A percentile compares a stretch with the other conserved stretches of the same genome.
Evolutionary conservation across 2,888 invertebrate genomes (phyloP).

Genomic region (Callyntrura guangdongensis): DNA sequence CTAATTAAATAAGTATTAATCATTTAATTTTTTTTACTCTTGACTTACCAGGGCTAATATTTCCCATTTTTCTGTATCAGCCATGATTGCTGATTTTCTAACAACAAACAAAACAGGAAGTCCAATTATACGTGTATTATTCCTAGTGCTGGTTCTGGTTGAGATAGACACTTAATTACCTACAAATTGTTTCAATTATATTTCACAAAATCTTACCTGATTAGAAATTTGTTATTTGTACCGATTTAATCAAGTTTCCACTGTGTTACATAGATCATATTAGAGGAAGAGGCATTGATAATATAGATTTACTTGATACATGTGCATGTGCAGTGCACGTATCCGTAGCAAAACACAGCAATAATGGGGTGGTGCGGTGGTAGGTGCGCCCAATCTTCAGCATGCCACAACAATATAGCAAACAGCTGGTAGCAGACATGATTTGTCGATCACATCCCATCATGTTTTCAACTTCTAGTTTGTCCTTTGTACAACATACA

Average conservation of each 20-base stretch:
- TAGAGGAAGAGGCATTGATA: no score
- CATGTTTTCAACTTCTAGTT: no score
- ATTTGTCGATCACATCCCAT: slow-evolving; percentile 40
- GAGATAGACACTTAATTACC: no score
- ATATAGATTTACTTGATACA: no score
- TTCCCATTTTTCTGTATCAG: slow-evolving; percentile 85
- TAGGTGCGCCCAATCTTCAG: neutral
- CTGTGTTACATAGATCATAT: neutral
- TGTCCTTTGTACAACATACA: no score
- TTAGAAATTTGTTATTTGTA: neutral
- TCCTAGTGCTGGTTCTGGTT: no score
- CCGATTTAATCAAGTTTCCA: neutral
- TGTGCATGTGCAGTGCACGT: no score
- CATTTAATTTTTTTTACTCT: neutral
- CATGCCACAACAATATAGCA: neutral
- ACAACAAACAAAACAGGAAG: no score
- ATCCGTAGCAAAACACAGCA: no score
- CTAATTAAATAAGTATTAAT: slow-evolving; percentile 22
- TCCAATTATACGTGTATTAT: no score
- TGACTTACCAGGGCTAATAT: slow-evolving; percentile 83
- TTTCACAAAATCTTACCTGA: no score
- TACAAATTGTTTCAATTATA: no score
- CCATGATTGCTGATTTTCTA: slow-evolving; percentile 74
- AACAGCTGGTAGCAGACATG: slow-evolving; percentile 35
- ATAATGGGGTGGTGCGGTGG: neutral